phyloP scores from a whole-genome alignment of 2,797 vertebrate genomes.

The Helostoma temminkii region DNA sequence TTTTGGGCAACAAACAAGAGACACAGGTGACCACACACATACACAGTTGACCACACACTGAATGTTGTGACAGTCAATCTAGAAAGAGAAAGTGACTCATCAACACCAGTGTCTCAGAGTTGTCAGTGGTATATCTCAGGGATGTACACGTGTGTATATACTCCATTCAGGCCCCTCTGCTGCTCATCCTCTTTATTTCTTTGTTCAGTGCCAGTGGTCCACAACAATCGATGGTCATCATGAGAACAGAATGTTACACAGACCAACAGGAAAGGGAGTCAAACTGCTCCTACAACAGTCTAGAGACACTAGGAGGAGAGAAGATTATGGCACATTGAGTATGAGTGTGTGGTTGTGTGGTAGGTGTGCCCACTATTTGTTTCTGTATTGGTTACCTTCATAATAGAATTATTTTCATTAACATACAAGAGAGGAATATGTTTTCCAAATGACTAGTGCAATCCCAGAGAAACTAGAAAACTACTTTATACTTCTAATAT shows the following conservation, averaged over 20 bases:
- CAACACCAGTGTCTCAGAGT: constrained; percentile 6
- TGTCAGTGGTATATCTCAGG: constrained; percentile 19
- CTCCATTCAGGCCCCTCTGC: constrained; percentile 45
- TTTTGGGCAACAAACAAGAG: constrained; percentile 44
- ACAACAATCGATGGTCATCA: constrained; percentile 39
- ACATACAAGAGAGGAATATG: constrained; percentile 2
- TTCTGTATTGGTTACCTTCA: constrained; percentile 2
- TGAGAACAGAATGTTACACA: constrained; percentile 27
- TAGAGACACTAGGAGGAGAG: too few relatives aligned
- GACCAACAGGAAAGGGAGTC: constrained; percentile 23
- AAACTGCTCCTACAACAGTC: too few relatives aligned
- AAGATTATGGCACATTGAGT: not conserved
- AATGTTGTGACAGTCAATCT: constrained; percentile 27
- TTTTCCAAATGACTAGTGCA: constrained; percentile 3
- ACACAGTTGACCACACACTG: constrained; percentile 15
- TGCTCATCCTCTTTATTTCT: constrained; percentile 34
- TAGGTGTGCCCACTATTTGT: constrained; percentile 4
- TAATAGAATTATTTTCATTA: not conserved
- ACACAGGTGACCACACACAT: constrained; percentile 37
- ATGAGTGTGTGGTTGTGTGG: constrained; percentile 1
- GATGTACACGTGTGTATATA: constrained; percentile 24
- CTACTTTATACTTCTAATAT: constrained; percentile 12
- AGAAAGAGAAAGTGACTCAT: constrained; percentile 10
- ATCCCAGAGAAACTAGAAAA: constrained; percentile 44
- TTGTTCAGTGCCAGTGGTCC: constrained; percentile 64